These are phyloP conservation scores for Dendrocopos noguchii DNA, from an alignment of 2,113 vertebrate genomes.

Conservation along the genomic window DNA sequence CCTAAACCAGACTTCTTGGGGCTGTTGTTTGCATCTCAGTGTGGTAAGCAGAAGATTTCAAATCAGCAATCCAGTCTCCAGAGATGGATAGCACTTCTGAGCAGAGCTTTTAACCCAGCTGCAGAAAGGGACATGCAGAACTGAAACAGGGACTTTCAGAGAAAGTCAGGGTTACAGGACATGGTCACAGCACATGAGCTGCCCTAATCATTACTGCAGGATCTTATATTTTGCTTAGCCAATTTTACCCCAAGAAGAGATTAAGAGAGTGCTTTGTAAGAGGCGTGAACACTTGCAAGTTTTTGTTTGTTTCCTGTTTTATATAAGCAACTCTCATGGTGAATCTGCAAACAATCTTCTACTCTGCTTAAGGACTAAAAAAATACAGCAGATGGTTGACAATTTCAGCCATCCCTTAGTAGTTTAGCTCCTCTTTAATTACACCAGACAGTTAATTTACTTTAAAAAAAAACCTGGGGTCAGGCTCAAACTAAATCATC, in stretches of 20 bases:
- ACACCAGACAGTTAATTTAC: conserved; percentile 33
- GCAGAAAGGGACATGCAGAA: not conserved
- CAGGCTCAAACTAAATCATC: conserved; percentile 28
- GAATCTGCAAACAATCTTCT: not conserved
- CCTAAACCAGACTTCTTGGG: not conserved
- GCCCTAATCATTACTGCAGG: not conserved
- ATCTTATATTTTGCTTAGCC: not conserved
- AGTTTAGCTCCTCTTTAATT: conserved; percentile 49
- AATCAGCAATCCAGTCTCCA: not conserved
- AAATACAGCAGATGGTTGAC: conserved; percentile 31
- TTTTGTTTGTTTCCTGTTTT: not conserved
- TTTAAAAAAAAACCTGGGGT: not conserved
- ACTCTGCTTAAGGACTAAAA: conserved; percentile 15
- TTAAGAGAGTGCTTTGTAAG: not conserved
- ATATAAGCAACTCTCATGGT: not conserved
- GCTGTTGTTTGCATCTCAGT: not conserved
- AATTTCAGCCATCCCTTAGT: conserved; percentile 16
- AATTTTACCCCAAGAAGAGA: not conserved
- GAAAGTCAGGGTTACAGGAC: not conserved
- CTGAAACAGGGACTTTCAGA: not conserved
- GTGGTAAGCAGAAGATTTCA: not conserved
- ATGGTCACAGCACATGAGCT: not conserved
- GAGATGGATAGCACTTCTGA: not conserved
- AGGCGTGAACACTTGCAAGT: not conserved
- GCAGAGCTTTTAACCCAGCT: not conserved